A percentile compares a stretch with the other conserved stretches of the same genome.
These are phyloP conservation scores for Caenorhabditis auriculariae DNA, from an alignment of 2,888 invertebrate genomes.

Conservation along the genomic window DNA sequence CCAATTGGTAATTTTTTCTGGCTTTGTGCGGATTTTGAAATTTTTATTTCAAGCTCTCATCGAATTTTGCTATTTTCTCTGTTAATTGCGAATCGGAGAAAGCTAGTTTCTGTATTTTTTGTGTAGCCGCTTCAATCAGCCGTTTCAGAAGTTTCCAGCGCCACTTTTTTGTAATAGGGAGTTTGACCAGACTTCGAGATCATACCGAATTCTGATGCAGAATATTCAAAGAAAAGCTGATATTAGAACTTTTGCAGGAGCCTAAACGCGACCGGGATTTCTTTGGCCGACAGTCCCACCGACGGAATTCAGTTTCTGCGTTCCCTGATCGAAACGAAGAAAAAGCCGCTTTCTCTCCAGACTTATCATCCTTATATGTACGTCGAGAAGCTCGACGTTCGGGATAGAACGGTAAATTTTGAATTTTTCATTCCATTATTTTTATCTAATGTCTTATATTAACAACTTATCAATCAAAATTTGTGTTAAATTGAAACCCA, in stretches of 20 bases:
- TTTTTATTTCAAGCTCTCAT: too few relatives aligned
- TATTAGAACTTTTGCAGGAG: conserved; percentile 45
- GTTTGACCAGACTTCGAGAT: too few relatives aligned
- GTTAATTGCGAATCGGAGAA: too few relatives aligned
- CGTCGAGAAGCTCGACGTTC: conserved; percentile 78
- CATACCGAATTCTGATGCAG: background rate
- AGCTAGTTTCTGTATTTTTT: too few relatives aligned
- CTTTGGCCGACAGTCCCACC: conserved; percentile 74
- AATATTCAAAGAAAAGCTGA: conserved; percentile 8
- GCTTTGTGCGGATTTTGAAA: too few relatives aligned
- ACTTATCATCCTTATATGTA: conserved; percentile 81
- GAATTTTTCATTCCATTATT: background rate
- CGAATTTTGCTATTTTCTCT: too few relatives aligned
- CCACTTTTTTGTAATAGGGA: too few relatives aligned
- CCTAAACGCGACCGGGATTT: conserved; percentile 79
- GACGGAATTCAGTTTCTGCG: conserved; percentile 75
- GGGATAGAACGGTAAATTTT: conserved; percentile 34
- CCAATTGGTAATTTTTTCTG: conserved; percentile 37
- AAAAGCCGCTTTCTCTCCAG: conserved; percentile 75
- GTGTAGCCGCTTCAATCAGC: too few relatives aligned
- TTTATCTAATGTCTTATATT: too few relatives aligned
- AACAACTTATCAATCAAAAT: too few relatives aligned
- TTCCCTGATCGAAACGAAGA: conserved; percentile 81
- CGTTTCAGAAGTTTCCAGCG: too few relatives aligned
- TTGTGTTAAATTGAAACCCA: too few relatives aligned